Percentiles rank a stretch among this genome's conserved stretches.
These are phyloP conservation scores for Hypomecis atomaria DNA, from an alignment of 2,888 invertebrate species.

Conservation along the genomic window DNA sequence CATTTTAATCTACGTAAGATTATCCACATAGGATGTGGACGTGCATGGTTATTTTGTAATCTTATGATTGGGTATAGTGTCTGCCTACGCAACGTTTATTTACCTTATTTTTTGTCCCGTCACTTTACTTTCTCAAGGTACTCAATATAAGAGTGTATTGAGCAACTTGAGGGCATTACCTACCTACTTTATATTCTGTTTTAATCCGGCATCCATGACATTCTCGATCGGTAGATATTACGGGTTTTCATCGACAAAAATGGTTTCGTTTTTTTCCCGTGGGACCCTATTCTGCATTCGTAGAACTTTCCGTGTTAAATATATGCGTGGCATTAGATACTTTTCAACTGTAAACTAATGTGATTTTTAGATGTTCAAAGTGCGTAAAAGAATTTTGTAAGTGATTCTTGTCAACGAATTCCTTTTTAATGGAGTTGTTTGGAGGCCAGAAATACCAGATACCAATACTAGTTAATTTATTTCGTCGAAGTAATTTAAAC, in stretches of 20 bases:
- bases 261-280: conserved; percentile 18
- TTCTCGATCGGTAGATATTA: conserved; percentile 16
- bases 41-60: conserved; percentile 48
- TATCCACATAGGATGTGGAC: conserved; percentile 50
- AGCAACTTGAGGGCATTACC: conserved; percentile 40
- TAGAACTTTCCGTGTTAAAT: conserved; percentile 6
- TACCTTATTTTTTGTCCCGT: conserved; percentile 41
- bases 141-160: conserved; percentile 28
- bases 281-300: conserved; percentile 14
- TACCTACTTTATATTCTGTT: conserved; percentile 35
- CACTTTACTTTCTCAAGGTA: conserved; percentile 26
- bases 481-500: conserved; percentile 1
- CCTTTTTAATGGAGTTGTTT: conserved; percentile 16
- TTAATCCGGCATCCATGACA: conserved; percentile 25
- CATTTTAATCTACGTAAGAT: conserved; percentile 53
- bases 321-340: neutral
- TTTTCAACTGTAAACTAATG: conserved; percentile 4
- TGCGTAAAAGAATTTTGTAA: conserved; percentile 13
- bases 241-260: conserved; percentile 15
- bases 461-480: conserved; percentile 1
- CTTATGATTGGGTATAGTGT: conserved; percentile 47
- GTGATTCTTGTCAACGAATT: conserved; percentile 6
- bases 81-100: conserved; percentile 50
- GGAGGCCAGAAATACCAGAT: conserved; percentile 9
- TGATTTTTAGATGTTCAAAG: conserved; percentile 1